Percentiles rank a stretch among this genome's conserved stretches.
These are phyloP conservation scores for Megathymus violae DNA, from an alignment of 1,140 invertebrate species.

Conservation along the genomic window DNA sequence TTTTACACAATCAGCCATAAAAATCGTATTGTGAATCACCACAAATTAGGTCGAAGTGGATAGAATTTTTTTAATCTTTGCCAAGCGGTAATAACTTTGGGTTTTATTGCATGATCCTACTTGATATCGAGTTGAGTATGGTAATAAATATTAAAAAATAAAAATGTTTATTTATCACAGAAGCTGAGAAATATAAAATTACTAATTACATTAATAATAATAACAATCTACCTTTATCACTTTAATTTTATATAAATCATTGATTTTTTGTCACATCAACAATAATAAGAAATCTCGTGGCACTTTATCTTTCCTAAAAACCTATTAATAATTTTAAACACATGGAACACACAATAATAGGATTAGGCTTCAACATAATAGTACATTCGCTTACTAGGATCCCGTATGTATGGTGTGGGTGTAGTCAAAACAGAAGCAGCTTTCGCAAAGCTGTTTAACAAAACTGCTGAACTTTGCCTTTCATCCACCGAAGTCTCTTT, in stretches of 20 bases:
- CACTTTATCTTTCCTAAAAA: conserved; percentile 57
- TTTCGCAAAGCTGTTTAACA: conserved; percentile 62
- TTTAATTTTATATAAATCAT: conserved; percentile 1
- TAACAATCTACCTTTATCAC: conserved; percentile 9
- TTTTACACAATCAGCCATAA: no score
- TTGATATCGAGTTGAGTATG: no score
- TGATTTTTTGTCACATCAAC: conserved; percentile 24
- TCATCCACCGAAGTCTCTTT: conserved; percentile 25
- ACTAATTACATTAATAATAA: conserved; percentile 11
- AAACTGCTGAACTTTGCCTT: conserved; percentile 54
- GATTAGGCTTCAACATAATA: conserved; percentile 71
- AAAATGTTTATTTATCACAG: conserved; percentile 55
- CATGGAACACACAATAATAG: conserved; percentile 22
- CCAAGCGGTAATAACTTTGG: no score
- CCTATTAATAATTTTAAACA: conserved; percentile 24
- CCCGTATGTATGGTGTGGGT: conserved; percentile 65
- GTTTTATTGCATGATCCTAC: no score
- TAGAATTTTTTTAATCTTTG: no score
- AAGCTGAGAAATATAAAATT: conserved; percentile 43
- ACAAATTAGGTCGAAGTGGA: no score
- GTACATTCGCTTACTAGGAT: conserved; percentile 78
- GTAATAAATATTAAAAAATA: no score
- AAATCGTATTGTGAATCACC: no score
- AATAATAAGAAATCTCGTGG: conserved; percentile 53
- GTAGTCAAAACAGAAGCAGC: conserved; percentile 65